Percentiles rank a stretch among this genome's conserved stretches.
Conservation (phyloP, 2,797 vertebrate species). For the Gadopsis marmoratus region DNA sequence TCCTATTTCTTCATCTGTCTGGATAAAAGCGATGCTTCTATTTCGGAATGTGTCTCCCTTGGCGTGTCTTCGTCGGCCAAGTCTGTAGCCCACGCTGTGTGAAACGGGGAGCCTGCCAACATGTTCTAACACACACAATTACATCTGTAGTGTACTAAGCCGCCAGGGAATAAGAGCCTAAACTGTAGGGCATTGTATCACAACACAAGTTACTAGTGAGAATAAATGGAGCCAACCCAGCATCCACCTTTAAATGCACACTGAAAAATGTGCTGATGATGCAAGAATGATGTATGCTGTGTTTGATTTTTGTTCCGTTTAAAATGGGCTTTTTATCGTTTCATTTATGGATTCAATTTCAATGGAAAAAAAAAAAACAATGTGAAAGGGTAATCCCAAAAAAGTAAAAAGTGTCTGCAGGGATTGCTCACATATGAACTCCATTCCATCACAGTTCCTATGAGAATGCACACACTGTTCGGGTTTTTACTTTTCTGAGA, state of each 20-base stretch:
- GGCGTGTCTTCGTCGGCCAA: conserved; percentile 71
- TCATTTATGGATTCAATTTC: background rate
- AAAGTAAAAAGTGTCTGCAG: background rate
- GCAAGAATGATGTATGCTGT: conserved; percentile 9
- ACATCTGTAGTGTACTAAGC: conserved; percentile 69
- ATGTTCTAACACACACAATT: conserved; percentile 64
- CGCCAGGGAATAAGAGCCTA: conserved; percentile 63
- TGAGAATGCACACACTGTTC: background rate
- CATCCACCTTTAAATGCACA: conserved; percentile 44
- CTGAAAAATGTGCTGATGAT: conserved; percentile 38
- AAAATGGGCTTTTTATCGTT: background rate
- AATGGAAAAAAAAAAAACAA: background rate
- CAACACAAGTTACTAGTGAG: conserved; percentile 68
- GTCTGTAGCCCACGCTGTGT: conserved; percentile 76
- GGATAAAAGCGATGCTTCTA: conserved; percentile 67
- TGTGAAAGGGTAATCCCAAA: background rate
- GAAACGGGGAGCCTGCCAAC: conserved; percentile 68
- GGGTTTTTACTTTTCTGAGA: conserved; percentile 23
- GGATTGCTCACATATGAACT: conserved; percentile 5
- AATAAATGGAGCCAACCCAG: conserved; percentile 59
- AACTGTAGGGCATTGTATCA: conserved; percentile 72
- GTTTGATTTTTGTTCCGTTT: background rate
- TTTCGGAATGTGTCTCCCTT: conserved; percentile 71
- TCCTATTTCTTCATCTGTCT: conserved; percentile 59
- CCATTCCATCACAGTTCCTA: background rate